Conservation (phyloP, 1,140 invertebrate genomes). For the Trichonephila clavipes region DNA sequence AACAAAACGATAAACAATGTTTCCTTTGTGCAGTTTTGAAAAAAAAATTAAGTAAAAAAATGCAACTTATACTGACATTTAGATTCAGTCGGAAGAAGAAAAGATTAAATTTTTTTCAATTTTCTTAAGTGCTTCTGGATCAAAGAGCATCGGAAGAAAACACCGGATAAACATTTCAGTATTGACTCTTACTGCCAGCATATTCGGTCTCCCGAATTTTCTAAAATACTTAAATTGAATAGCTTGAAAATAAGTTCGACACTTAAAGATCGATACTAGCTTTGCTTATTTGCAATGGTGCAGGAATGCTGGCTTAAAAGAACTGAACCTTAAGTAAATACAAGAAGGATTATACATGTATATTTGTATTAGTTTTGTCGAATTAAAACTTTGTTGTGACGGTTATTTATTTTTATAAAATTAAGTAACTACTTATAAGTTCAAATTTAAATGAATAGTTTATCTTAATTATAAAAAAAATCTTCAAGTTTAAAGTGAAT, state of each 20-base stretch:
- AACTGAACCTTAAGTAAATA: too few species aligned
- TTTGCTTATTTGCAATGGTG: neutral
- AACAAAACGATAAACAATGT: constrained; percentile 37
- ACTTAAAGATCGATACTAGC: neutral
- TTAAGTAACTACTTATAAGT: too few species aligned
- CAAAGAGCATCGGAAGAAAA: constrained; percentile 44
- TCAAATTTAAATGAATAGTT: neutral
- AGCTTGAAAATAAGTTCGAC: neutral
- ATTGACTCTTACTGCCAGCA: constrained; percentile 28
- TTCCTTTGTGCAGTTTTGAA: neutral
- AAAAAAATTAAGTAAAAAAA: constrained; percentile 19
- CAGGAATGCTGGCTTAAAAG: too few species aligned
- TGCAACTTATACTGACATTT: constrained; percentile 27
- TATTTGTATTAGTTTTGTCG: too few species aligned
- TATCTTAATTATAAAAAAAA: neutral
- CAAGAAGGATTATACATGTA: too few species aligned
- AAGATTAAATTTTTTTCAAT: constrained; percentile 56
- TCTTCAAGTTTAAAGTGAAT: too few species aligned
- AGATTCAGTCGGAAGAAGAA: neutral
- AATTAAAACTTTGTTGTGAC: too few species aligned
- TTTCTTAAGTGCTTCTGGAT: constrained; percentile 66
- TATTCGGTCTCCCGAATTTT: neutral
- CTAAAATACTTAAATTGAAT: constrained; percentile 11
- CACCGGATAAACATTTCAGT: constrained; percentile 45
- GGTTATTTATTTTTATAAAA: too few species aligned